Conservation (phyloP, 1,140 invertebrate genomes). For the Lepidotrigona ventralis region DNA sequence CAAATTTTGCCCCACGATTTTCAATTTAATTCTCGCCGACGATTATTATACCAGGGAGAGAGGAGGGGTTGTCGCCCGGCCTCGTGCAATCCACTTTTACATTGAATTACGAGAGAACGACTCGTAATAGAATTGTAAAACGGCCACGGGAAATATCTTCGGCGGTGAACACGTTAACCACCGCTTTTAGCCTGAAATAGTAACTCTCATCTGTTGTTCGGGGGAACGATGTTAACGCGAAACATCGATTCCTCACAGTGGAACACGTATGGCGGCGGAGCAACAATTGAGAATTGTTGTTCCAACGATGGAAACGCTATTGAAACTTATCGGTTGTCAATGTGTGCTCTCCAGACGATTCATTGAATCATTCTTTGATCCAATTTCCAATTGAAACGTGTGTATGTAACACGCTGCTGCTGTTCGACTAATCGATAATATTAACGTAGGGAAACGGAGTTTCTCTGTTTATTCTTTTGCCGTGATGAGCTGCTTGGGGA, state of each 20-base stretch:
- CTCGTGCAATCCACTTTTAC: not conserved
- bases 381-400: conserved; percentile 1
- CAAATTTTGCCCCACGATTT: not conserved
- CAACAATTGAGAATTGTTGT: conserved; percentile 12
- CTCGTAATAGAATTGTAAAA: not conserved
- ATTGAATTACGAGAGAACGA: not conserved
- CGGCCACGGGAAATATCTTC: not conserved
- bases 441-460: not conserved
- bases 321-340: conserved; percentile 28
- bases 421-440: not conserved
- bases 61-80: too few species aligned
- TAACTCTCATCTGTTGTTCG: not conserved
- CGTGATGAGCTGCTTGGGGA: not conserved
- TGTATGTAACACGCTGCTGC: not conserved
- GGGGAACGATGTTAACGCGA: not conserved
- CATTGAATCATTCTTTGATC: not conserved
- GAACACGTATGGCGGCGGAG: not conserved
- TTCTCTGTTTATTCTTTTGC: not conserved
- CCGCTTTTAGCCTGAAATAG: conserved; percentile 6
- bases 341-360: not conserved
- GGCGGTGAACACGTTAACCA: not conserved
- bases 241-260: not conserved
- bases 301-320: not conserved
- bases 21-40: not conserved
- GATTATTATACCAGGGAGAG: not conserved